Conservation (phyloP, 2,888 invertebrate species). For the Prosopocoilus inquinatus region DNA sequence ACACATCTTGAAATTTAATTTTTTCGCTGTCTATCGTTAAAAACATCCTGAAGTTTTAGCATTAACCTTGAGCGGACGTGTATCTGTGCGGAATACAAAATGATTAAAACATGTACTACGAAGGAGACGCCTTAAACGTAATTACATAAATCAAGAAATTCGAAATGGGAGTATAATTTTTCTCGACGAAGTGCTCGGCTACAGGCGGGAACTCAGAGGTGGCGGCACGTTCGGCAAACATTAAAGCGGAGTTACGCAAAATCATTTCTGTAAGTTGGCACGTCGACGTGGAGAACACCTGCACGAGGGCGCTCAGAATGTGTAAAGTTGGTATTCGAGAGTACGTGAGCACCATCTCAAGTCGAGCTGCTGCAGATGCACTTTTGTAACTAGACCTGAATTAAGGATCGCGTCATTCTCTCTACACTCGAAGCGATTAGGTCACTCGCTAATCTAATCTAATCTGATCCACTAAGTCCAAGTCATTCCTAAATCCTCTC, state of each 20-base stretch:
- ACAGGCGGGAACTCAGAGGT: slow-evolving; percentile 16
- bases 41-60: no score
- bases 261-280: slow-evolving; percentile 33
- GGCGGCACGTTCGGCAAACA: slow-evolving; percentile 34
- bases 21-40: no score
- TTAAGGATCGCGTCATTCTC: slow-evolving; percentile 6
- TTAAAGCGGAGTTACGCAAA: slow-evolving; percentile 33
- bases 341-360: slow-evolving; percentile 35
- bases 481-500: no score
- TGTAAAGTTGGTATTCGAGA: slow-evolving; percentile 35
- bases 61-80: no score
- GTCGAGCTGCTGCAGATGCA: slow-evolving; percentile 15
- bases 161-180: slow-evolving; percentile 9
- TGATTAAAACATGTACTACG: no score
- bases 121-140: no score
- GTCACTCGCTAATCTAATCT: not conserved
- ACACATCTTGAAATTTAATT: no score
- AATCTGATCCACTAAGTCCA: not conserved
- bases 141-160: no score
- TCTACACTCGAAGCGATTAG: not conserved
- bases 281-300: slow-evolving; percentile 31
- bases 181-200: not conserved
- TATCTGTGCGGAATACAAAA: no score
- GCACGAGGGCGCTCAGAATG: slow-evolving; percentile 30
- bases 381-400: slow-evolving; percentile 8